Conservation (phyloP, 2,113 vertebrate species). For the Paramormyrops kingsleyae region DNA sequence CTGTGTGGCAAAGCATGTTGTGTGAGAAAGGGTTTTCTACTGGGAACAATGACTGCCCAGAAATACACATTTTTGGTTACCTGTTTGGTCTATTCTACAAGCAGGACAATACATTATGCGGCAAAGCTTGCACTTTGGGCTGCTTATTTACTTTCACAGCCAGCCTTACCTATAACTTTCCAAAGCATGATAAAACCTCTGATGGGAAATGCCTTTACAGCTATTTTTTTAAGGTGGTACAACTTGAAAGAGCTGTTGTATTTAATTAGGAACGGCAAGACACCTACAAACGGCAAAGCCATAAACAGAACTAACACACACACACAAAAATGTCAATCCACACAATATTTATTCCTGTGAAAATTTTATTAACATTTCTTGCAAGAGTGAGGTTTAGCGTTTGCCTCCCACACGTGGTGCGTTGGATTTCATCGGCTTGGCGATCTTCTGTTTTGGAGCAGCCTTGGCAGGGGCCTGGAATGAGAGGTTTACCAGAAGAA, state of each 20-base stretch:
- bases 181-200: neutral
- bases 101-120: neutral
- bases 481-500: neutral
- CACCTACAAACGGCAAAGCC: neutral
- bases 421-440: slow-evolving; percentile 88
- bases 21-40: neutral
- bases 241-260: neutral
- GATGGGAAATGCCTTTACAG: neutral
- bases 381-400: slow-evolving; percentile 61
- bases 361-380: neutral
- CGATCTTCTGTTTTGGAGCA: slow-evolving; percentile 92
- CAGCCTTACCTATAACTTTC: neutral
- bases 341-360: neutral
- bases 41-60: neutral
- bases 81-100: neutral
- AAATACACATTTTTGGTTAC: neutral
- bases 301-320: neutral
- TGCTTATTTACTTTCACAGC: neutral
- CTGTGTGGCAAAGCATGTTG: neutral
- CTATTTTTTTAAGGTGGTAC: neutral
- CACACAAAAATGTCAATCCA: neutral
- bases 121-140: neutral
- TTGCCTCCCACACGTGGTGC: slow-evolving; percentile 95
- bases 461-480: slow-evolving; percentile 76
- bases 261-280: neutral